Percentiles rank a stretch among this genome's conserved stretches.
Conservation (phyloP, 2,113 vertebrate genomes). For the Diphyllodes magnificus region DNA sequence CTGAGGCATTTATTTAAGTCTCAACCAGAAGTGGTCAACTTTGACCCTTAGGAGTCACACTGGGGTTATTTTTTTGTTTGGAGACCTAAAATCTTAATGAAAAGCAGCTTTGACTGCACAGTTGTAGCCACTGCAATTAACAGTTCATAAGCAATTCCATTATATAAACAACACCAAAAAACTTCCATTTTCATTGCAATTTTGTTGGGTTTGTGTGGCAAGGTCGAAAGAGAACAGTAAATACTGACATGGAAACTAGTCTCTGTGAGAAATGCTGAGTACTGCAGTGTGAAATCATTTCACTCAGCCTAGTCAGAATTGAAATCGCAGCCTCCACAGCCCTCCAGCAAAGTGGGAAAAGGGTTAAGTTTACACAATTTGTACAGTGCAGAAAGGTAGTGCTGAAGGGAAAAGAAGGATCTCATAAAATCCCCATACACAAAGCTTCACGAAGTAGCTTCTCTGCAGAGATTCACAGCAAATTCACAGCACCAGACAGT, state of each 20-base stretch:
- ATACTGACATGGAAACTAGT: neutral
- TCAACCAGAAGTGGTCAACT: neutral
- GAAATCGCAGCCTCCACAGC: neutral
- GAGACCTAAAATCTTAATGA: neutral
- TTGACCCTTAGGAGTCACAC: neutral
- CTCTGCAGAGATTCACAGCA: conserved; percentile 3
- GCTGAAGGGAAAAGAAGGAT: conserved; percentile 1
- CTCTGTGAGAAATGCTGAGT: neutral
- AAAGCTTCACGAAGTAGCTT: neutral
- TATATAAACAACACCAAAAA: neutral
- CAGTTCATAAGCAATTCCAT: neutral
- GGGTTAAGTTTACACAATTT: conserved; percentile 32
- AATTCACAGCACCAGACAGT: neutral
- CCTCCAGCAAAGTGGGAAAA: conserved; percentile 25
- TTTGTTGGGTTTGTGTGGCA: neutral
- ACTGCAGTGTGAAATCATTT: neutral
- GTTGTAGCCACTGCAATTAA: neutral
- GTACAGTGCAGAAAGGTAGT: neutral
- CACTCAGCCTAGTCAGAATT: neutral
- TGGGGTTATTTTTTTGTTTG: neutral
- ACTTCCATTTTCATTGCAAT: neutral
- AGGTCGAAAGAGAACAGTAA: neutral
- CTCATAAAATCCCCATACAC: neutral
- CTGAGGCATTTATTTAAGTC: neutral
- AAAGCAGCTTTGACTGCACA: neutral